These are phyloP conservation scores for Alosa alosa DNA, from an alignment of 2,113 vertebrate species.

Conservation along the genomic window DNA sequence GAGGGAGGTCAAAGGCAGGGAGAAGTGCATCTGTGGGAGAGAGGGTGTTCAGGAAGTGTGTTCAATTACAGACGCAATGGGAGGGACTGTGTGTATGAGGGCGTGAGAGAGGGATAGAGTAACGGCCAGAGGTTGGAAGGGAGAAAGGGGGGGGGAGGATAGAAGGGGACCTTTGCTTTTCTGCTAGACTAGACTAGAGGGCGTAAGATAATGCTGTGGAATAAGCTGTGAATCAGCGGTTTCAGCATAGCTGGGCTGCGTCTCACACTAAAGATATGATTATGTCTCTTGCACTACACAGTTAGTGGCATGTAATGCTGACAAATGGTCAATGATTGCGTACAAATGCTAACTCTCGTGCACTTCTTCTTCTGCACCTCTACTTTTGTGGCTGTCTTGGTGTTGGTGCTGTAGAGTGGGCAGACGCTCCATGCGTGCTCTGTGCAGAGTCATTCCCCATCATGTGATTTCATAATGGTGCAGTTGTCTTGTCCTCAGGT, in stretches of 20 bases:
- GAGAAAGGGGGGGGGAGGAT: not conserved
- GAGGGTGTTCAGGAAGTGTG: conserved; percentile 61
- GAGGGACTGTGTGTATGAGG: not conserved
- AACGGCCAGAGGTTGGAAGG: not conserved
- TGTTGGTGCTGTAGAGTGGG: not conserved
- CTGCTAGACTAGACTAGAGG: not conserved
- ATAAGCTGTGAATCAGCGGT: not conserved
- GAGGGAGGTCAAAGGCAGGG: conserved; percentile 59
- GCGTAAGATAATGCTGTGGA: not conserved
- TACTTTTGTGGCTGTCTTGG: not conserved
- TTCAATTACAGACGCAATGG: conserved; percentile 12
- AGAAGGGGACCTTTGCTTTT: not conserved
- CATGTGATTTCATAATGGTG: not conserved
- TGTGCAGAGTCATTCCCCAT: not conserved
- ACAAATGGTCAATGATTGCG: not conserved
- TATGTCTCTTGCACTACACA: not conserved
- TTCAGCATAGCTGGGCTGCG: not conserved
- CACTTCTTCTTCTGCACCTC: not conserved
- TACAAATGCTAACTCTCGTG: not conserved
- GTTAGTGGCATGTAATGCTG: not conserved
- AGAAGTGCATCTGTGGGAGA: not conserved
- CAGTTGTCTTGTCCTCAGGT: not conserved
- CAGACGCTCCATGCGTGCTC: not conserved
- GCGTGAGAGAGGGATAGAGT: not conserved
- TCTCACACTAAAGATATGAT: not conserved